A percentile compares a stretch with the other conserved stretches of the same genome.
Conservation (phyloP, 2,113 vertebrate genomes). For the Gopherus flavomarginatus region DNA sequence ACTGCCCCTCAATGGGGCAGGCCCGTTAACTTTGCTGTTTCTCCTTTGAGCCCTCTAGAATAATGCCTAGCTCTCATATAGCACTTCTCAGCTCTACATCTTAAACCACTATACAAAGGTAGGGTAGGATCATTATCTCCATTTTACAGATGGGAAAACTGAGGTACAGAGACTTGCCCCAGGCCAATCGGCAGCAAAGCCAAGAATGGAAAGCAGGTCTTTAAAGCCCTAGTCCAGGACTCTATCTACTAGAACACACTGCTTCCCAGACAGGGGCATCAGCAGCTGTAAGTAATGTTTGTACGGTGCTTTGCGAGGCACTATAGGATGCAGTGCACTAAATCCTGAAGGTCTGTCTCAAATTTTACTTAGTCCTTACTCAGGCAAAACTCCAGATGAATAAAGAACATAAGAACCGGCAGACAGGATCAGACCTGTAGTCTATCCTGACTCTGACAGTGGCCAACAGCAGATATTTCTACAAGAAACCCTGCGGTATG, state of each 20-base stretch:
- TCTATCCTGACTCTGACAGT: background rate
- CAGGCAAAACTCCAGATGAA: background rate
- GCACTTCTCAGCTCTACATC: background rate
- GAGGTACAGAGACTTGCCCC: background rate
- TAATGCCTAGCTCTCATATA: background rate
- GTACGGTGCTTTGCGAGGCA: background rate
- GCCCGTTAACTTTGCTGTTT: background rate
- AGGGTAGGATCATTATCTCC: background rate
- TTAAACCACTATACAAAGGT: background rate
- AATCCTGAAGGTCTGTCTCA: background rate
- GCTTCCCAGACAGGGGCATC: background rate
- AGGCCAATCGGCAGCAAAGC: no score
- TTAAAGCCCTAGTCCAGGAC: background rate
- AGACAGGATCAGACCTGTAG: background rate
- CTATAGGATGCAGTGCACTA: background rate
- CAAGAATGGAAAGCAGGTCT: background rate
- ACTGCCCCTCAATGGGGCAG: no score
- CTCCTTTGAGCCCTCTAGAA: background rate
- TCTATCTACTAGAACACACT: background rate
- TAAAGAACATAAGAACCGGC: background rate
- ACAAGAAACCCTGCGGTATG: background rate
- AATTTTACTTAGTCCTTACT: background rate
- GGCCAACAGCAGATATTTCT: background rate
- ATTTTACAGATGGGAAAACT: background rate
- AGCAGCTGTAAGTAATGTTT: background rate